A percentile compares a stretch with the other conserved stretches of the same genome.
These are phyloP conservation scores for Agrilus planipennis DNA, from an alignment of 1,140 invertebrate species.

Conservation along the genomic window DNA sequence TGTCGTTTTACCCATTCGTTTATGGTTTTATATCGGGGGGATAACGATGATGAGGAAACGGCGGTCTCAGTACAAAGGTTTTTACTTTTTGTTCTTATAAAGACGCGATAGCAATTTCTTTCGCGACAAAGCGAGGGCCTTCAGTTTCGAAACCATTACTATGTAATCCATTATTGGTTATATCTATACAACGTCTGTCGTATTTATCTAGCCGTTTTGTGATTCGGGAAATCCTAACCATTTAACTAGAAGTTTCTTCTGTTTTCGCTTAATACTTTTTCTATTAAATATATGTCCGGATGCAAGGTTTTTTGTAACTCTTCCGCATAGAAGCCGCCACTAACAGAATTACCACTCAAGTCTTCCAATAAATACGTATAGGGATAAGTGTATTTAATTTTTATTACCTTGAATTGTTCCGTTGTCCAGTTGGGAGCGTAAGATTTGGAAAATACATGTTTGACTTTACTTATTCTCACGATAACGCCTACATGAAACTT, in stretches of 20 bases:
- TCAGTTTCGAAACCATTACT: too few species aligned
- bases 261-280: slow-evolving; percentile 15
- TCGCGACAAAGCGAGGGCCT: too few species aligned
- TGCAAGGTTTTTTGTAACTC: slow-evolving; percentile 1
- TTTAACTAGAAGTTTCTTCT: slow-evolving; percentile 18
- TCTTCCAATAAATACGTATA: slow-evolving; percentile 4
- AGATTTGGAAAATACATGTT: slow-evolving; percentile 18
- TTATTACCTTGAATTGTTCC: slow-evolving; percentile 19
- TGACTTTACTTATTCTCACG: slow-evolving; percentile 11
- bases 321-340: background rate
- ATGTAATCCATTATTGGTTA: too few species aligned
- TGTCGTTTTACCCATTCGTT: too few species aligned
- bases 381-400: slow-evolving; percentile 7
- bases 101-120: too few species aligned
- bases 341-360: background rate
- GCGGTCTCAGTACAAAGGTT: too few species aligned
- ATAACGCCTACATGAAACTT: slow-evolving; percentile 22
- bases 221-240: slow-evolving; percentile 24
- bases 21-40: too few species aligned
- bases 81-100: too few species aligned
- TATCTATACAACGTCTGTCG: too few species aligned
- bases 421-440: slow-evolving; percentile 20
- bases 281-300: slow-evolving; percentile 16
- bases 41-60: too few species aligned
- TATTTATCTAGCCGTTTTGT: too few species aligned